Evolutionary conservation across 1,140 invertebrate genomes (phyloP).

Genomic region (Drosophila arawakana): DNA sequence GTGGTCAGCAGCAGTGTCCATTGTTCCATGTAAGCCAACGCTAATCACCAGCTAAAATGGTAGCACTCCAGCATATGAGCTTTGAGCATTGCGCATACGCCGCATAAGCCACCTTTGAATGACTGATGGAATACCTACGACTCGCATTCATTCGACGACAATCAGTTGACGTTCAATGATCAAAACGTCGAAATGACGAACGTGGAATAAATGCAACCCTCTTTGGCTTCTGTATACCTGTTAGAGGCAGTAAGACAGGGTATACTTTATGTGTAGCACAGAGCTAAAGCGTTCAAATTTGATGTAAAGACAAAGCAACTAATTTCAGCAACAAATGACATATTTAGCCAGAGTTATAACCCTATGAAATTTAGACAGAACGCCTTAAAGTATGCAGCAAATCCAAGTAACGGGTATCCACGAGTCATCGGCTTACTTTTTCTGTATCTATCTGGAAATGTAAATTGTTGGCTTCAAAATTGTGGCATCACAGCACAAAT

Average conservation of each 20-base stretch:
- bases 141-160: conserved; percentile 29
- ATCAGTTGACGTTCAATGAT: conserved; percentile 39
- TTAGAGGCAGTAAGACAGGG: neutral
- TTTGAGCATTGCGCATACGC: conserved; percentile 24
- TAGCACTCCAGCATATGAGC: conserved; percentile 28
- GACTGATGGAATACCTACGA: conserved; percentile 3
- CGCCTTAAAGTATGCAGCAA: too few species aligned
- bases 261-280: too few species aligned
- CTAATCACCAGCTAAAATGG: conserved; percentile 62
- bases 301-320: too few species aligned
- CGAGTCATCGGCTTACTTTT: too few species aligned
- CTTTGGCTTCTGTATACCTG: neutral
- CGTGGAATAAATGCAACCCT: neutral
- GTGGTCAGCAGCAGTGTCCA: conserved; percentile 53
- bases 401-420: too few species aligned
- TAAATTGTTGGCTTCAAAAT: conserved; percentile 57
- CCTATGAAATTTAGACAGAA: too few species aligned
- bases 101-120: conserved; percentile 32
- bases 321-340: too few species aligned
- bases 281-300: too few species aligned
- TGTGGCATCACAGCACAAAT: conserved; percentile 13
- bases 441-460: conserved; percentile 22
- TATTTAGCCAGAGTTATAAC: too few species aligned
- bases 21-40: conserved; percentile 51
- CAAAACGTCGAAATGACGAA: conserved; percentile 7